Conservation (phyloP, 2,888 invertebrate species). For the Muschampia staudingeri region DNA sequence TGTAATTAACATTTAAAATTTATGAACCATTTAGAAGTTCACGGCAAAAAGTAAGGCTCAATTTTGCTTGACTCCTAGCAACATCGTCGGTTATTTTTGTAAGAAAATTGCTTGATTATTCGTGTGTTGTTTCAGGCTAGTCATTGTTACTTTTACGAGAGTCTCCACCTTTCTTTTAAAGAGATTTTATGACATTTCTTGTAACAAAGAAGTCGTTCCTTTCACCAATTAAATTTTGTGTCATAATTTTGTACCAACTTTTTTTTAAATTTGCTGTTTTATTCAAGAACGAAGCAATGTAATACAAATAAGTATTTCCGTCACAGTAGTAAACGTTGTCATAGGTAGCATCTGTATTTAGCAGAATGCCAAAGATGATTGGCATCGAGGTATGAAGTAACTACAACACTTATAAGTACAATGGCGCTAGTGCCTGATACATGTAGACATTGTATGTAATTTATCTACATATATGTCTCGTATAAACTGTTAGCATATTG, state of each 20-base stretch:
- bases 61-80: slow-evolving; percentile 2
- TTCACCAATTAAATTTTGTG: neutral
- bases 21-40: slow-evolving; percentile 51
- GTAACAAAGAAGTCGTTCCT: neutral
- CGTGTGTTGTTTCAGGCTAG: slow-evolving; percentile 34
- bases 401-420: no score
- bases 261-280: neutral
- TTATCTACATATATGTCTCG: no score
- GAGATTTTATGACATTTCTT: neutral
- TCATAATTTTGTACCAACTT: neutral
- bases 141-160: slow-evolving; percentile 22
- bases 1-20: slow-evolving; percentile 52
- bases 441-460: no score
- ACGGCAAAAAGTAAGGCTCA: slow-evolving; percentile 45
- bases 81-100: slow-evolving; percentile 19
- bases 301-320: no score
- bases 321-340: no score
- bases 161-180: slow-evolving; percentile 4
- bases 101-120: slow-evolving; percentile 39
- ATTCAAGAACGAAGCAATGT: no score
- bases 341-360: no score
- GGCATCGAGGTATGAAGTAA: no score
- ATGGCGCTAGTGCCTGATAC: no score
- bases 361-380: no score
- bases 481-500: no score